These are phyloP conservation scores for Mobula birostris DNA, from an alignment of 2,113 vertebrate species.

Conservation along the genomic window DNA sequence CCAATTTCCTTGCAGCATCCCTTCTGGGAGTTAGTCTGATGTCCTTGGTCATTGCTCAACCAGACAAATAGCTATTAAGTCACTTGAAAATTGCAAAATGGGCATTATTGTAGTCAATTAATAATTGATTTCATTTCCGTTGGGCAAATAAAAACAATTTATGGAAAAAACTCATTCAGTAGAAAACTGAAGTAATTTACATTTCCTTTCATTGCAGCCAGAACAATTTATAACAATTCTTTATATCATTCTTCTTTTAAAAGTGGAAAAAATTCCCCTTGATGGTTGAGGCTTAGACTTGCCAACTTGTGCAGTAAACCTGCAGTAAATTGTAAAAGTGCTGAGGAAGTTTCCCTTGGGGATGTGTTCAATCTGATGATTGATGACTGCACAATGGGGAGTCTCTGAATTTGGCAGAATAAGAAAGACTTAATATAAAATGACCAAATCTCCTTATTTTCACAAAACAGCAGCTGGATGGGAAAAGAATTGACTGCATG, in stretches of 20 bases:
- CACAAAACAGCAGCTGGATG: conserved; percentile 14
- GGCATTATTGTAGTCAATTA: not conserved
- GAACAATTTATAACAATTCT: not conserved
- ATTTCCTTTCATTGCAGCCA: not conserved
- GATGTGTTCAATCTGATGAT: conserved; percentile 9
- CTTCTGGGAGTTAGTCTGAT: not conserved
- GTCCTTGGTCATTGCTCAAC: not conserved
- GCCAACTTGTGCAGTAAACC: not conserved
- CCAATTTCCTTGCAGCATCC: not conserved
- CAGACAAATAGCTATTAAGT: not conserved
- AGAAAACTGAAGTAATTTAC: not conserved
- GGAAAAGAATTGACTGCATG: not conserved
- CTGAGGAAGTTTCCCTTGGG: not conserved
- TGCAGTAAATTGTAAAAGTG: not conserved
- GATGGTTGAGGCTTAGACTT: not conserved
- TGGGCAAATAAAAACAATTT: not conserved
- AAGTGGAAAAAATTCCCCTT: not conserved
- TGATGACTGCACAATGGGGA: not conserved
- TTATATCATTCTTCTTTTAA: not conserved
- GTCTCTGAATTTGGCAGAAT: not conserved
- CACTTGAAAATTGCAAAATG: not conserved
- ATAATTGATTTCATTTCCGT: not conserved
- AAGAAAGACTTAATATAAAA: conserved; percentile 8
- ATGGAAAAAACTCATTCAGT: not conserved
- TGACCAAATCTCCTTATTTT: not conserved